phyloP scores from a whole-genome alignment of 2,797 vertebrate genomes.

The Macropodus opercularis region DNA sequence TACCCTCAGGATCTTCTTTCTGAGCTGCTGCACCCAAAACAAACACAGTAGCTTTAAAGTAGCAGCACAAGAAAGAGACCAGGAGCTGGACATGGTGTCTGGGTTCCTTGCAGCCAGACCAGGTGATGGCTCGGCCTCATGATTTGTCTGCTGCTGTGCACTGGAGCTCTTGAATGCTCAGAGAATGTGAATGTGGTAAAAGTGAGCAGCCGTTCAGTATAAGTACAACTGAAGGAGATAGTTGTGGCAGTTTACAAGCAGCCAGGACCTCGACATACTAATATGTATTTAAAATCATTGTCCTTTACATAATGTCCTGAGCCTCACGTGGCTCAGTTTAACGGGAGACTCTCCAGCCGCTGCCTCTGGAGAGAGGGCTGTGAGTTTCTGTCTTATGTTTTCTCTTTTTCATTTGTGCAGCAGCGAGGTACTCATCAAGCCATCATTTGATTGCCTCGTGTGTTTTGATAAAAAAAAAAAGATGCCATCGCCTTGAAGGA shows the following conservation, averaged over 20 bases:
- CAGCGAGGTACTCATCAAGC: constrained; percentile 51
- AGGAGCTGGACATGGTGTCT: neutral
- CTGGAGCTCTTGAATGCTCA: constrained; percentile 15
- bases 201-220: constrained; percentile 21
- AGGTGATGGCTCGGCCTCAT: neutral
- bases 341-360: constrained; percentile 16
- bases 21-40: constrained; percentile 20
- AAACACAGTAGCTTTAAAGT: constrained; percentile 19
- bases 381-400: constrained; percentile 6
- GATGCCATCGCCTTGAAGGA: constrained; percentile 35
- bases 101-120: constrained; percentile 5
- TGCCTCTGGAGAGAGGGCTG: constrained; percentile 1
- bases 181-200: constrained; percentile 37
- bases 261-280: constrained; percentile 15
- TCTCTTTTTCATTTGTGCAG: constrained; percentile 46
- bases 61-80: constrained; percentile 5
- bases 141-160: constrained; percentile 10
- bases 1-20: constrained; percentile 26
- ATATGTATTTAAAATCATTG: constrained; percentile 20
- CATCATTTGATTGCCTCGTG: constrained; percentile 54
- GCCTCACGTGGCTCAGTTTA: constrained; percentile 13
- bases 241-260: constrained; percentile 26
- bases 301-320: constrained; percentile 15
- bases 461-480: constrained; percentile 39
- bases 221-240: constrained; percentile 11